phyloP scores from a whole-genome alignment of 1,140 invertebrate species.

The Musca vetustissima region DNA sequence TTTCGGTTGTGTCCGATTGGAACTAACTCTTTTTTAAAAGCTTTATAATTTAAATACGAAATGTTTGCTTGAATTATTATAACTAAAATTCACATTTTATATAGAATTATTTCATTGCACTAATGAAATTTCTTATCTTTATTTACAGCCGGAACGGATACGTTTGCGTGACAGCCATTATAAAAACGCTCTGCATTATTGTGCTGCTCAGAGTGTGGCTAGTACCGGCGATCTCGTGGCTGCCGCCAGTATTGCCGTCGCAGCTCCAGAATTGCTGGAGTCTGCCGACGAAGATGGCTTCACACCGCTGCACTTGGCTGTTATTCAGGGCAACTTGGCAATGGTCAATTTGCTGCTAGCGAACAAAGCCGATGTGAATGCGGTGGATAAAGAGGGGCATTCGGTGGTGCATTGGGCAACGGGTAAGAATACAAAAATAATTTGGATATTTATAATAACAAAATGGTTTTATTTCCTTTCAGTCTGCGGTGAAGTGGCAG shows the following conservation, averaged over 20 bases:
- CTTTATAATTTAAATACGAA: too few relatives aligned
- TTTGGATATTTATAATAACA: not conserved
- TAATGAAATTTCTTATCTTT: not conserved
- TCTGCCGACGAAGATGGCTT: constrained; percentile 90
- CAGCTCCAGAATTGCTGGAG: constrained; percentile 77
- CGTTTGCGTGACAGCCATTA: constrained; percentile 76
- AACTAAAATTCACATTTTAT: too few relatives aligned
- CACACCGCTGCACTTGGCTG: constrained; percentile 88
- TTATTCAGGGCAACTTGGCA: constrained; percentile 85
- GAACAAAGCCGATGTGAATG: constrained; percentile 83
- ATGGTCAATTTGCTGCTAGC: constrained; percentile 79
- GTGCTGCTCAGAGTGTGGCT: constrained; percentile 58
- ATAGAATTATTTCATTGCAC: too few relatives aligned
- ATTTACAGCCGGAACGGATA: constrained; percentile 62
- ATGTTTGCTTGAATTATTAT: too few relatives aligned
- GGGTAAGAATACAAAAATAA: constrained; percentile 62
- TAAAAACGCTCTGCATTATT: constrained; percentile 91
- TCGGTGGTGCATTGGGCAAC: constrained; percentile 98
- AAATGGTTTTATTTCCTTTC: constrained; percentile 17
- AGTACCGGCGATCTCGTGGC: constrained; percentile 60
- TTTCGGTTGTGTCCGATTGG: too few relatives aligned
- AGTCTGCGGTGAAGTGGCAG: constrained; percentile 90
- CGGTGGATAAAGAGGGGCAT: constrained; percentile 89
- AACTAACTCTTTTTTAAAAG: too few relatives aligned
- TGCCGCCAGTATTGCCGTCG: constrained; percentile 65